Conservation (phyloP, 2,888 invertebrate genomes). For the Acrobasis consociella region DNA sequence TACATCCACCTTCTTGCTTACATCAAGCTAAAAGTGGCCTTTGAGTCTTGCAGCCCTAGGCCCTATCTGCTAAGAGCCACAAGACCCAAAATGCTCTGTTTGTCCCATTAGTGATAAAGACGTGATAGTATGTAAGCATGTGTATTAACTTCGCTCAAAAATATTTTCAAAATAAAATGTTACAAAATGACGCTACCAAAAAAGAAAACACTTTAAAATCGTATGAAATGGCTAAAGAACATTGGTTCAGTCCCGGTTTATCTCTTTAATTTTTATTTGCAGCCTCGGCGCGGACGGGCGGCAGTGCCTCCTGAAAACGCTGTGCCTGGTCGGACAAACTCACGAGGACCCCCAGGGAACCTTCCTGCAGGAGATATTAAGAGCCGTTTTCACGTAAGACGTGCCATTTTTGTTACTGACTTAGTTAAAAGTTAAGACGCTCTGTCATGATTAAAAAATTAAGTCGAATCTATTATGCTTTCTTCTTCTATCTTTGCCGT, state of each 20-base stretch:
- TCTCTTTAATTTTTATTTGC: conserved; percentile 35
- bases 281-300: conserved; percentile 82
- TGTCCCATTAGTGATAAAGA: no score
- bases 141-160: no score
- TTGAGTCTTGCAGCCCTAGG: no score
- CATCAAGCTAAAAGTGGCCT: no score
- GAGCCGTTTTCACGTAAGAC: conserved; percentile 86
- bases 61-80: no score
- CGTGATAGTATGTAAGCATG: no score
- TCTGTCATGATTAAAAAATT: not conserved
- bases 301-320: conserved; percentile 84
- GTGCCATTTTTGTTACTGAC: conserved; percentile 17
- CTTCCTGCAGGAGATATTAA: conserved; percentile 85
- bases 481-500: no score
- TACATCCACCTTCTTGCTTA: no score
- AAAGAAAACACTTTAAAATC: not conserved
- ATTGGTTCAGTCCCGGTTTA: not conserved
- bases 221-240: not conserved
- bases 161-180: not conserved
- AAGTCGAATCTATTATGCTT: not conserved
- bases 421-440: not conserved
- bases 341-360: conserved; percentile 72
- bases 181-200: not conserved
- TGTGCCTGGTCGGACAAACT: conserved; percentile 84
- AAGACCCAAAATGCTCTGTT: no score